Conservation (phyloP, 2,113 vertebrate genomes). For the Sphyrna mokarran region DNA sequence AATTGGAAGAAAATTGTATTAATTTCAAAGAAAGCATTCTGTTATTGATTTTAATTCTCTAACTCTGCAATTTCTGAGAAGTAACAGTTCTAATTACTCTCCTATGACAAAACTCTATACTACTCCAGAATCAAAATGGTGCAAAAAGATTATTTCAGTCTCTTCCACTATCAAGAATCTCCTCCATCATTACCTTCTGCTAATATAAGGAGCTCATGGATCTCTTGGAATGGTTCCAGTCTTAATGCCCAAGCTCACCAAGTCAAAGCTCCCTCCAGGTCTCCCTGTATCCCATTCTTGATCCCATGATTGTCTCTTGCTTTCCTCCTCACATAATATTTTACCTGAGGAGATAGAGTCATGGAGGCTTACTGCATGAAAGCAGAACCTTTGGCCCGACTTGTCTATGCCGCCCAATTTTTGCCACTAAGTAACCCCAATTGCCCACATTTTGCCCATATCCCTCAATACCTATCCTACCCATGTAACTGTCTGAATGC, state of each 20-base stretch:
- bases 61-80: not conserved
- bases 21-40: not conserved
- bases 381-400: too few species aligned
- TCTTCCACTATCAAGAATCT: not conserved
- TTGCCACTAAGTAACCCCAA: too few species aligned
- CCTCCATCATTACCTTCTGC: not conserved
- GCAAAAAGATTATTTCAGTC: not conserved
- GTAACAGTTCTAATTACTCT: not conserved
- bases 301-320: not conserved
- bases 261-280: not conserved
- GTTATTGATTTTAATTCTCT: not conserved
- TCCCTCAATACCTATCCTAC: too few species aligned
- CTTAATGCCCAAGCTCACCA: not conserved
- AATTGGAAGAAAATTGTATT: not conserved
- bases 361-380: too few species aligned
- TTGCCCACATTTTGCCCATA: too few species aligned
- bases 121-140: not conserved
- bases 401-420: too few species aligned
- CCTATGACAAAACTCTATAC: not conserved
- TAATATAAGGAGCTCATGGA: not conserved
- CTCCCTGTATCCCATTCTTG: not conserved
- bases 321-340: not conserved
- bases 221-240: too few species aligned
- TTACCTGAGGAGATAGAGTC: not conserved
- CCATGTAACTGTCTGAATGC: too few species aligned